These are phyloP conservation scores for Steinernema feltiae DNA, from an alignment of 1,140 invertebrate species.

Conservation along the genomic window DNA sequence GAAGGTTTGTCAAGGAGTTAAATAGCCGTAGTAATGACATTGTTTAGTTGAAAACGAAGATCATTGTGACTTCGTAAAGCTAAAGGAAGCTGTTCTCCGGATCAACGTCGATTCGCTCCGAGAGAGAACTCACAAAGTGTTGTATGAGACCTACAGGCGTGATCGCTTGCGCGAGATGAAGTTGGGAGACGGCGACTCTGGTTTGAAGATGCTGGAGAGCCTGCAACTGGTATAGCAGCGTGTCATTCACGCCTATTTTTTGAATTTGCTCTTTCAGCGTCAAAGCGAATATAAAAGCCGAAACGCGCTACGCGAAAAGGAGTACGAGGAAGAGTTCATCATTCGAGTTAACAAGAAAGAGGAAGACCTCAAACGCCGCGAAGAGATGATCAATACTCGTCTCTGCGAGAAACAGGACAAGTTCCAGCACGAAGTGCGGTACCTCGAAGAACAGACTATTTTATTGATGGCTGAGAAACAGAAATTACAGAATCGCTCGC, in stretches of 20 bases:
- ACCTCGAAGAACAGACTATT: not conserved
- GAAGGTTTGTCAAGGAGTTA: conserved; percentile 68
- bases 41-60: conserved; percentile 93
- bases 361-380: conserved; percentile 46
- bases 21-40: conserved; percentile 40
- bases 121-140: conserved; percentile 86
- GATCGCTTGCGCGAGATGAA: conserved; percentile 74
- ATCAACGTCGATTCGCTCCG: conserved; percentile 99
- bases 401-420: conserved; percentile 13
- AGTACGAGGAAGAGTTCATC: conserved; percentile 34
- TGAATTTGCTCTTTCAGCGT: conserved; percentile 44
- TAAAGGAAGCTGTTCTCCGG: conserved; percentile 93
- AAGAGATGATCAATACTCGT: conserved; percentile 37
- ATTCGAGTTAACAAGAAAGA: conserved; percentile 40
- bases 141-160: conserved; percentile 95
- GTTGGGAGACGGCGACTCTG: conserved; percentile 51
- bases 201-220: conserved; percentile 51
- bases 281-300: conserved; percentile 36
- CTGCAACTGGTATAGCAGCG: conserved; percentile 42
- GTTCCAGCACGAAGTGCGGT: conserved; percentile 11
- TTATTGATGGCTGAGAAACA: conserved; percentile 6
- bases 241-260: too few species aligned
- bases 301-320: conserved; percentile 15
- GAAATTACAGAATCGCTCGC: conserved; percentile 29
- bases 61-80: conserved; percentile 97